phyloP scores from a whole-genome alignment of 2,888 invertebrate genomes.

The Drosophila parthenogenetica region DNA sequence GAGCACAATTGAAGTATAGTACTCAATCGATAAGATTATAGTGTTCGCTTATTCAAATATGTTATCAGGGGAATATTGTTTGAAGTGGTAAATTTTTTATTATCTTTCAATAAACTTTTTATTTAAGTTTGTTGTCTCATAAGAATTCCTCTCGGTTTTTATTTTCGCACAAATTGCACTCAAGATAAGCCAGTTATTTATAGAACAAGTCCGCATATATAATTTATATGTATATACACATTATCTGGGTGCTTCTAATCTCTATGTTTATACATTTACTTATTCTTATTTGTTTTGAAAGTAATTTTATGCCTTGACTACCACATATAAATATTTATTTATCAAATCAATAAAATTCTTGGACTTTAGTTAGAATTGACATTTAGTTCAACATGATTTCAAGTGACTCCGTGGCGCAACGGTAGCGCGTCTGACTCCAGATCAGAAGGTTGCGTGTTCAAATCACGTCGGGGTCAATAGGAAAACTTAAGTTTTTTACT shows the following conservation, averaged over 20 bases:
- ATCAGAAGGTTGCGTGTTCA: constrained; percentile 78
- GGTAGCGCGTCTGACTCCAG: constrained; percentile 77
- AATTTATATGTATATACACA: not conserved
- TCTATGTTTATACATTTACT: constrained; percentile 6
- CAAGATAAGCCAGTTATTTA: constrained; percentile 11
- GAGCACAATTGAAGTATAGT: too few species aligned
- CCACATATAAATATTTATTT: not conserved
- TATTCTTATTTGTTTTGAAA: not conserved
- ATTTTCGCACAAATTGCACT: not conserved
- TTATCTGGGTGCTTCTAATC: constrained; percentile 18
- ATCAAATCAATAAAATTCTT: not conserved
- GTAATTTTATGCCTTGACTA: not conserved
- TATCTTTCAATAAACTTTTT: too few species aligned
- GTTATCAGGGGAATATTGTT: too few species aligned
- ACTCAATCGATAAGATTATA: too few species aligned
- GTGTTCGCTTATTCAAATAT: too few species aligned
- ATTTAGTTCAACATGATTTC: fast-evolving
- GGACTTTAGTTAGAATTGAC: constrained; percentile 9
- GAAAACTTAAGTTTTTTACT: not conserved
- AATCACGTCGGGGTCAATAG: constrained; percentile 74
- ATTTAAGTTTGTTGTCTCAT: too few species aligned
- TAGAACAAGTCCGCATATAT: not conserved
- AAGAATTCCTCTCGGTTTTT: too few species aligned
- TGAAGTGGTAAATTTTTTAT: too few species aligned
- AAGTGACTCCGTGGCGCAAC: constrained; percentile 74